Evolutionary conservation across 2,888 invertebrate genomes (phyloP), one percentile per base, ranked within the genome.

Genomic region (Latheticus oryzae): DNA sequence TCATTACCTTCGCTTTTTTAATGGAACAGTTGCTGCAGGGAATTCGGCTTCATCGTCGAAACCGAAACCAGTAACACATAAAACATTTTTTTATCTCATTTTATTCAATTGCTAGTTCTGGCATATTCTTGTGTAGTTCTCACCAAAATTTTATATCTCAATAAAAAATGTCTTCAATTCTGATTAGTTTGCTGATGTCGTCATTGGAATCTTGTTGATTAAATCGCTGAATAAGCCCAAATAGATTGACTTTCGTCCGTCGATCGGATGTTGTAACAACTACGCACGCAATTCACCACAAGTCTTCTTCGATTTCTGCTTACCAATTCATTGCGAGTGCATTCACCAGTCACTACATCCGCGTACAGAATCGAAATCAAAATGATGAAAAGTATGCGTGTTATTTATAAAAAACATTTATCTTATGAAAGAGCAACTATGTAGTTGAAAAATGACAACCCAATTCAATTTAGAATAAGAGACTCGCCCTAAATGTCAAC

Each of bases 401-500:
- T 11, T 45, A 38, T 43, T 58, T 58, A 21, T 16, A 47, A 26
- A 30, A 15, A 17, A 35, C 42, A 47, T 42, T 62, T 59, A 58
- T 61, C 60, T 35, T 60, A 56, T 52, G 43, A 52, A 58, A 55
- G 48, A 47, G n/a, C n/a, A n/a, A n/a, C n/a, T n/a, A n/a, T n/a
- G n/a, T n/a, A n/a, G n/a, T n/a, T n/a, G 17, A 9, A 16, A 30
- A 30, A 16, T n/a, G n/a, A 12, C 5, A 16, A 17, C 26, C 17
- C 42, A 24, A 33, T 43, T 53, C 30, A 55, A 28, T 23, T 38
- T 47, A 28, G 16, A n/a, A 23, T 13, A 15, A 12, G 19, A 60
- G 61, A 54, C 57, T 37, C 55, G 52, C 68, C 64, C 65, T 60
- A 72, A 73, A 73, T 73, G 73, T 73, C 72, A 73, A 59, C 62